Conservation (phyloP, 2,113 vertebrate species). For the Peucedramus taeniatus region DNA sequence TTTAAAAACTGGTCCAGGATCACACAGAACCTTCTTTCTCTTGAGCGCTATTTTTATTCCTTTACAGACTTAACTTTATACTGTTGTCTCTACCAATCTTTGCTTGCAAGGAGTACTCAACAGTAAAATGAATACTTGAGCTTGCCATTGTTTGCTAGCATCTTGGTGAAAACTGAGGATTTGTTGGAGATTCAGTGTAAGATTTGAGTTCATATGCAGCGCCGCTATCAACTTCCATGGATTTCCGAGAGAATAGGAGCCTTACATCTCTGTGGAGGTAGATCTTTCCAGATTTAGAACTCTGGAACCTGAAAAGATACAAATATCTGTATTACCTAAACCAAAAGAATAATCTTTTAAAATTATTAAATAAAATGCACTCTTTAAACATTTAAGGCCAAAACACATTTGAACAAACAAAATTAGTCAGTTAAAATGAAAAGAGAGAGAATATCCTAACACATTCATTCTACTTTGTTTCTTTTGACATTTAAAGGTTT, state of each 20-base stretch:
- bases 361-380: not conserved
- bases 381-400: not conserved
- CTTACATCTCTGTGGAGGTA: constrained; percentile 99
- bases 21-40: constrained; percentile 49
- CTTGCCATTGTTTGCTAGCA: constrained; percentile 76
- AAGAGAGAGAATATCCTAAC: not conserved
- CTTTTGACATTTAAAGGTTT: not conserved
- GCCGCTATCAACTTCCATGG: constrained; percentile 99
- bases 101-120: constrained; percentile 42
- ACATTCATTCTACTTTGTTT: not conserved
- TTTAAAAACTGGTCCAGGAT: constrained; percentile 74
- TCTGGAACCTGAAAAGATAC: constrained; percentile 90
- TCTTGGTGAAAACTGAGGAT: constrained; percentile 93
- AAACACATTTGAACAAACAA: not conserved
- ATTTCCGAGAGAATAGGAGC: constrained; percentile 98
- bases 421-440: not conserved
- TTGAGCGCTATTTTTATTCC: constrained; percentile 23
- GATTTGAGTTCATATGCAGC: constrained; percentile 99
- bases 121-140: constrained; percentile 30
- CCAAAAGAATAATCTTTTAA: not conserved
- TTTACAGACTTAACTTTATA: constrained; percentile 47
- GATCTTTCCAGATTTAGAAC: constrained; percentile 99
- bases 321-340: not conserved
- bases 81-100: constrained; percentile 30
- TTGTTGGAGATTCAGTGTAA: constrained; percentile 92